Percentiles rank a stretch among this genome's conserved stretches.
Evolutionary conservation across 2,113 vertebrate species (phyloP).

Genomic region (Cheilinus undulatus): DNA sequence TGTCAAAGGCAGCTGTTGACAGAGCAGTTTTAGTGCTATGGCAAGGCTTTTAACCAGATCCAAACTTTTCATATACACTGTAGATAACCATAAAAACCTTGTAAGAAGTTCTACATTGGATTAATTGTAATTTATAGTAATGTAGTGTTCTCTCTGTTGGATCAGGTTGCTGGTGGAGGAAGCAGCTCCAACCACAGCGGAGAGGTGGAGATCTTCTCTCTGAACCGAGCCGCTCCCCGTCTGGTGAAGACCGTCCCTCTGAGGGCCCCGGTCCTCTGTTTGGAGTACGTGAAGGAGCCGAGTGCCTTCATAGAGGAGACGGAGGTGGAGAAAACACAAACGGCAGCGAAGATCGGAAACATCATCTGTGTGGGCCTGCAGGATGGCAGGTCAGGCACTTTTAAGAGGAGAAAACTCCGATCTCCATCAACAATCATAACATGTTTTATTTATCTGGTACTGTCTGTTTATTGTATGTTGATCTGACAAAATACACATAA

Average conservation of each 20-base stretch:
- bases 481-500: no score
- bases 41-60: no score
- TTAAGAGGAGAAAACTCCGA: no score
- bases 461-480: no score
- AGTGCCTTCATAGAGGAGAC: conserved; percentile 12
- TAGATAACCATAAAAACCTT: no score
- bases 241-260: conserved; percentile 52
- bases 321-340: conserved; percentile 7
- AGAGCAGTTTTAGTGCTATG: no score
- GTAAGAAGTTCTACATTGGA: no score
- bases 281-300: conserved; percentile 56
- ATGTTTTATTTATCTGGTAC: no score
- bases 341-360: conserved; percentile 30
- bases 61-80: no score
- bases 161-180: conserved; percentile 53
- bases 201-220: conserved; percentile 61
- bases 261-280: conserved; percentile 33
- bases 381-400: conserved; percentile 53
- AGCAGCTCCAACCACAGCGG: conserved; percentile 22
- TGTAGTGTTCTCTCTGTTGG: neutral
- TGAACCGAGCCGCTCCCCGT: conserved; percentile 52
- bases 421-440: no score
- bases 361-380: conserved; percentile 64
- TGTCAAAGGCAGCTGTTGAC: no score
- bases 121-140: no score